A percentile compares a stretch with the other conserved stretches of the same genome.
Evolutionary conservation across 2,888 invertebrate genomes (phyloP).

Genomic region (Mesoligia furuncula): DNA sequence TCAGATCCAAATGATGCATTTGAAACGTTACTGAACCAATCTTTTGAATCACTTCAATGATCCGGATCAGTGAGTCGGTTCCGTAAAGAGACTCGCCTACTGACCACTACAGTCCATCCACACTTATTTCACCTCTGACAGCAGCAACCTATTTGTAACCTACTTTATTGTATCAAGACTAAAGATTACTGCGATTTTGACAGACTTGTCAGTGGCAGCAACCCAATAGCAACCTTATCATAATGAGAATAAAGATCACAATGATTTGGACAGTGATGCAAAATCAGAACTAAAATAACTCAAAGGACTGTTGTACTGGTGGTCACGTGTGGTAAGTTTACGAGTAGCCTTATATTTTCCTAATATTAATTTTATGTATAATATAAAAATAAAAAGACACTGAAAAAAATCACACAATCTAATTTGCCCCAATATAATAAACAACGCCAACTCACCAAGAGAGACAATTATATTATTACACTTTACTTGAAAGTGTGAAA

Average conservation of each 20-base stretch:
- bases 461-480: conserved; percentile 1
- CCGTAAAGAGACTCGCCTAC: not conserved
- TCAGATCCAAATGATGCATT: no score
- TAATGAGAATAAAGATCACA: not conserved
- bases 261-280: not conserved
- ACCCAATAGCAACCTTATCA: no score
- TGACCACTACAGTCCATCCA: no score
- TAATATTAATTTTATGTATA: conserved; percentile 1
- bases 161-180: not conserved
- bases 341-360: not conserved
- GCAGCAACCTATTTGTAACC: no score
- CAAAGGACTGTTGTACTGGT: not conserved
- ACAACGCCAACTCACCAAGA: not conserved
- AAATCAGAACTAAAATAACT: not conserved
- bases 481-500: not conserved
- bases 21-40: no score
- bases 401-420: not conserved
- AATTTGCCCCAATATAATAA: conserved; percentile 48
- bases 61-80: no score
- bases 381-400: conserved; percentile 2
- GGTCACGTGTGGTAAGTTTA: not conserved
- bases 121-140: no score
- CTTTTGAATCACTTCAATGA: no score
- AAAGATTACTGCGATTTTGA: not conserved
- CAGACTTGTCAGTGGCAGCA: not conserved